phyloP scores from a whole-genome alignment of 2,113 vertebrate genomes.

The Grantiella picta region DNA sequence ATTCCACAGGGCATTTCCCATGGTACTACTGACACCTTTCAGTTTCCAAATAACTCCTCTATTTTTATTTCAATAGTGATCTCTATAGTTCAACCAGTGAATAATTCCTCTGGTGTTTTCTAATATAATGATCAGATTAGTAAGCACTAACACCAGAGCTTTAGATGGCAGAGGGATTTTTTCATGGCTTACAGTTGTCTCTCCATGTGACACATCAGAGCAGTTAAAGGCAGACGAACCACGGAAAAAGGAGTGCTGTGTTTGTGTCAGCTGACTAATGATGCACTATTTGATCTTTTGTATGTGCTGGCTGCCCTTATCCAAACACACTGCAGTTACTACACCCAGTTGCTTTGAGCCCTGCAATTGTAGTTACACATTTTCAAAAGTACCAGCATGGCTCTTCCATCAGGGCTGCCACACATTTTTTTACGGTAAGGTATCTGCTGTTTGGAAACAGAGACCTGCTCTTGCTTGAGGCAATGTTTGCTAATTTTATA shows the following conservation, averaged over 20 bases:
- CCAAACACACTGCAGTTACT: background rate
- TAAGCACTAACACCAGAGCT: background rate
- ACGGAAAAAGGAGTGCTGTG: background rate
- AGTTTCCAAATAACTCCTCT: background rate
- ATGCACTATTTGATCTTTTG: background rate
- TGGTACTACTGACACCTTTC: background rate
- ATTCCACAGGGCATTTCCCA: background rate
- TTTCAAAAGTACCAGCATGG: background rate
- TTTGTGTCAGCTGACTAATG: background rate
- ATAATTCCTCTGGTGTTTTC: background rate
- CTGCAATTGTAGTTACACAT: background rate
- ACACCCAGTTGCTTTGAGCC: background rate
- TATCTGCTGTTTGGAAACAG: background rate
- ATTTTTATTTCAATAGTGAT: background rate
- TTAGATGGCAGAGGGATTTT: background rate
- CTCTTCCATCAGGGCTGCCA: background rate
- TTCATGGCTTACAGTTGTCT: background rate
- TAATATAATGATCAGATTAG: background rate
- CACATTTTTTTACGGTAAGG: background rate
- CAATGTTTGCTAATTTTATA: background rate
- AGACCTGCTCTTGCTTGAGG: background rate
- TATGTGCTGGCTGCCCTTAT: background rate
- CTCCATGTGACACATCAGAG: background rate
- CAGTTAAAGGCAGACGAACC: background rate
- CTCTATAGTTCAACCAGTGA: background rate